A percentile compares a stretch with the other conserved stretches of the same genome.
Conservation (phyloP, 2,888 invertebrate genomes). For the Orthonevra nobilis region DNA sequence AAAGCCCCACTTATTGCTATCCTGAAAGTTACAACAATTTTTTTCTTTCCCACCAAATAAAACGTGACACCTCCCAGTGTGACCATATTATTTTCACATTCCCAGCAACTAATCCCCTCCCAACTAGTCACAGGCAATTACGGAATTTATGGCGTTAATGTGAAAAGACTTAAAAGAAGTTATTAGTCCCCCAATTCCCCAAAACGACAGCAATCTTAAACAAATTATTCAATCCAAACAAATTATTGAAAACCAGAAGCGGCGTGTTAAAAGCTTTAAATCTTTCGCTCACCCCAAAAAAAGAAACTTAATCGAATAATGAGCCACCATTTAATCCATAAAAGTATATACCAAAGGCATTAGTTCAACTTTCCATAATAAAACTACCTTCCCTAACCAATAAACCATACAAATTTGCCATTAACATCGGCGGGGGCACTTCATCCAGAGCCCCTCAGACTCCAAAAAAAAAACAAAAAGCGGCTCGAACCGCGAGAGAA, state of each 20-base stretch:
- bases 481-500: constrained; percentile 19
- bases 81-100: too few relatives aligned
- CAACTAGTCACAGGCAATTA: too few relatives aligned
- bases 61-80: too few relatives aligned
- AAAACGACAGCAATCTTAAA: background rate
- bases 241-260: constrained; percentile 27
- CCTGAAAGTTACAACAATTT: too few relatives aligned
- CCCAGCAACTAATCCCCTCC: too few relatives aligned
- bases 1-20: too few relatives aligned
- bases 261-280: constrained; percentile 1
- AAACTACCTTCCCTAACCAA: constrained; percentile 49
- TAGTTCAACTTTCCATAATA: constrained; percentile 47
- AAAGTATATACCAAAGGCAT: constrained; percentile 17
- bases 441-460: background rate
- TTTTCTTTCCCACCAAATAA: too few relatives aligned
- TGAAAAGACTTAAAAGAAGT: too few relatives aligned
- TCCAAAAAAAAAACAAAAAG: constrained; percentile 18
- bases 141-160: too few relatives aligned
- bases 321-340: constrained; percentile 25
- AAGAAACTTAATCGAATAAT: constrained; percentile 31
- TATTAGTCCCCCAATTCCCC: too few relatives aligned
- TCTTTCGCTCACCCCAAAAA: background rate
- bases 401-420: constrained; percentile 48
- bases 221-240: background rate
- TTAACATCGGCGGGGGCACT: constrained; percentile 11